Conservation (phyloP, 2,113 vertebrate species). For the Pomatorhinus ruficollis region DNA sequence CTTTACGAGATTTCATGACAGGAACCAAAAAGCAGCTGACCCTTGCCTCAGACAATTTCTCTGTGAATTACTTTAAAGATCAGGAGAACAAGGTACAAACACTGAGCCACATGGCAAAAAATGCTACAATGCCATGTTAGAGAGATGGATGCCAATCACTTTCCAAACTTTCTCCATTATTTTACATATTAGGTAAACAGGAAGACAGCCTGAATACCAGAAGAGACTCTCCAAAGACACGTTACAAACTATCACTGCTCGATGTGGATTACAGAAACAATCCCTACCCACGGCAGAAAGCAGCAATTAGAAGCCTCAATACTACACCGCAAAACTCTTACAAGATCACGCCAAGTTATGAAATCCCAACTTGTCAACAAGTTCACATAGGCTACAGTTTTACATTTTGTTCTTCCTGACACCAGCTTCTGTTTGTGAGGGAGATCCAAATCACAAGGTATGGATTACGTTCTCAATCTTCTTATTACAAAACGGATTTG, state of each 20-base stretch:
- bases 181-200: neutral
- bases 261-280: neutral
- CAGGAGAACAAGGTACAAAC: neutral
- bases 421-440: neutral
- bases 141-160: neutral
- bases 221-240: neutral
- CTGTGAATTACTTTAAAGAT: neutral
- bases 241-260: neutral
- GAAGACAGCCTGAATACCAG: neutral
- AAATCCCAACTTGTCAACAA: conserved; percentile 20
- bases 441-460: conserved; percentile 46
- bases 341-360: neutral
- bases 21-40: neutral
- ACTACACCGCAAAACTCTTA: neutral
- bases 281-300: neutral
- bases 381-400: neutral
- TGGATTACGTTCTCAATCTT: conserved; percentile 37
- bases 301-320: neutral
- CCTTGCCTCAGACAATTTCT: neutral
- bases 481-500: conserved; percentile 34
- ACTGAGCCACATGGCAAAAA: neutral
- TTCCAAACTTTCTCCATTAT: neutral
- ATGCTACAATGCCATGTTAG: neutral
- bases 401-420: neutral
- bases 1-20: neutral